These are phyloP conservation scores for Menura novaehollandiae DNA, from an alignment of 2,113 vertebrate genomes.

Conservation along the genomic window DNA sequence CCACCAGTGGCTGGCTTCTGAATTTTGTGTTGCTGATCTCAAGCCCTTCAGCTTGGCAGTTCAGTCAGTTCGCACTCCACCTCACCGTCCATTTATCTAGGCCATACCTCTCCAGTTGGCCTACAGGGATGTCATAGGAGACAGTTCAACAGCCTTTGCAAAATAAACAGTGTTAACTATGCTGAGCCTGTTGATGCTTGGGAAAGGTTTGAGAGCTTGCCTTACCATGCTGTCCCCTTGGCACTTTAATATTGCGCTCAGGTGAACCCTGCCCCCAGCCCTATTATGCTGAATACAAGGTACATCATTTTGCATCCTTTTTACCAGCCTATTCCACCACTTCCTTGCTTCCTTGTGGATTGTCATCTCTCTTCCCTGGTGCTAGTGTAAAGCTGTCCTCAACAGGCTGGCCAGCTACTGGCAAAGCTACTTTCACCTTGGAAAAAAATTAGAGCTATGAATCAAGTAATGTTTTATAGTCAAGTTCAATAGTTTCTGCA, in stretches of 20 bases:
- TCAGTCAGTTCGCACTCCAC: not conserved
- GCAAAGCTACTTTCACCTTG: not conserved
- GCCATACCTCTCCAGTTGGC: not conserved
- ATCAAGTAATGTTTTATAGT: not conserved
- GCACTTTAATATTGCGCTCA: not conserved
- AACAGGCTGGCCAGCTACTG: not conserved
- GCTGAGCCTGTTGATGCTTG: not conserved
- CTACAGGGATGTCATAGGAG: not conserved
- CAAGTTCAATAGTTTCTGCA: not conserved
- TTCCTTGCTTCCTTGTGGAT: not conserved
- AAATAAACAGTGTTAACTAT: not conserved
- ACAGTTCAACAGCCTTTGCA: not conserved
- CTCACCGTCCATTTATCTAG: not conserved
- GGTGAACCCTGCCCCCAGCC: not conserved
- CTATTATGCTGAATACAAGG: not conserved
- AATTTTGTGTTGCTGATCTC: not conserved
- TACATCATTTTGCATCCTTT: rapidly evolving
- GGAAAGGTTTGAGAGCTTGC: not conserved
- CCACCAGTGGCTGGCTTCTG: not conserved
- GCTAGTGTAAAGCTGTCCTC: not conserved
- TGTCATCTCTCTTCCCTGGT: not conserved
- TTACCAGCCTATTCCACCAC: not conserved
- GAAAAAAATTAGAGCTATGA: not conserved
- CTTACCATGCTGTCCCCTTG: not conserved
- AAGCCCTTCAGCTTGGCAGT: not conserved